Base-by-base conservation (phyloP, 2,113 vertebrate species). In the Mirza zaza region DNA sequence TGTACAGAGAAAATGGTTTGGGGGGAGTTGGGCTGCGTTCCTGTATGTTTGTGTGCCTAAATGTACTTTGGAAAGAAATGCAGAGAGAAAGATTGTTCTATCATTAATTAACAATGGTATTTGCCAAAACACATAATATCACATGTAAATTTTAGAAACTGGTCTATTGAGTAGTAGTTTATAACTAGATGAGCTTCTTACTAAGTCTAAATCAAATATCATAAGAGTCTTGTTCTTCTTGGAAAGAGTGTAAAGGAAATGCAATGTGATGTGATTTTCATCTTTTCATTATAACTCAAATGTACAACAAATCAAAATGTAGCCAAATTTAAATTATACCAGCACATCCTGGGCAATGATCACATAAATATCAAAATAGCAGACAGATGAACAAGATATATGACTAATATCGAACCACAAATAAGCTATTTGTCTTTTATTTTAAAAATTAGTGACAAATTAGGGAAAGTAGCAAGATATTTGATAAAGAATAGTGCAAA, bases 241-340 rank as follows among this genome's bases (percentile, higher is more conserved):
- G 21, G n/a, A 84, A 93, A 80, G 12, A 89, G 8, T 76, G 1
- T 52, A 89, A 50, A 0, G 55, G n/a, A 93, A 85, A 85, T 75
- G 68, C 8, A 80, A 55, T 42, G 21, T 17, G 21, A 55, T 70
- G 2, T 55, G 8, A 42, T 86, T 88, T 80, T 52, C 3, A 68
- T 67, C 80, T 75, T 87, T 80, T 85, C 79, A 50, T 92, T 68
- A 67, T 70, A 34, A 91, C 6, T 29, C 27, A 92, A 67, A 81
- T 71, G 65, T 73, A 70, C 0, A 70, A 5, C 75, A 90, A 92
- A 77, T 29, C 42, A 68, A 89, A 89, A 2, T 84, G 8, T 76
- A 50, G n/a, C 70, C 87, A 25, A 84, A 67, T 94, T 95, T 96
- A 27, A 84, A 59, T 82, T 97, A 96, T 48, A 87, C 3, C 32